Evolutionary conservation across 2,113 vertebrate species (phyloP).

Genomic region (Lophochroa leadbeateri): DNA sequence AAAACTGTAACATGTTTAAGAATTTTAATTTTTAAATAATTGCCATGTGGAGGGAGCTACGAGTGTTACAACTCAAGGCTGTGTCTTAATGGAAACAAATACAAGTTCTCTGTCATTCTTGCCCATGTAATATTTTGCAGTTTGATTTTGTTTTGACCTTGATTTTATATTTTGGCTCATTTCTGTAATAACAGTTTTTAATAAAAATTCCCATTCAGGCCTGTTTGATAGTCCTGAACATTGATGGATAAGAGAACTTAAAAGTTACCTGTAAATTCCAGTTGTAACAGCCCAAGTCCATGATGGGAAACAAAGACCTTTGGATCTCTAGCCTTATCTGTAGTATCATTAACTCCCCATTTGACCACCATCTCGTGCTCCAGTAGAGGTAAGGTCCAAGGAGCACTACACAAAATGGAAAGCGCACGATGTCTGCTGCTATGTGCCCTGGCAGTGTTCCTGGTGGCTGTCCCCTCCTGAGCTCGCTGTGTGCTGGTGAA

Average conservation of each 20-base stretch:
- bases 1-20: neutral
- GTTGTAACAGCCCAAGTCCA: fast-evolving
- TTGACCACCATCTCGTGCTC: neutral
- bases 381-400: neutral
- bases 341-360: fast-evolving
- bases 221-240: neutral
- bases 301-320: neutral
- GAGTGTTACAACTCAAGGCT: neutral
- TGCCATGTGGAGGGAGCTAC: neutral
- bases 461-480: neutral
- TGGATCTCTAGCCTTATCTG: neutral
- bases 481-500: fast-evolving
- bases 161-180: neutral
- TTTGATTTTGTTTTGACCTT: neutral
- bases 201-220: neutral
- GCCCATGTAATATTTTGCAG: neutral
- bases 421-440: fast-evolving
- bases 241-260: neutral
- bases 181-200: neutral
- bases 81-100: neutral
- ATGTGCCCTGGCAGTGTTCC: fast-evolving
- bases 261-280: neutral
- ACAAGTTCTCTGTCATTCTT: neutral
- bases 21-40: neutral
- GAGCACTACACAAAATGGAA: fast-evolving